Conservation (phyloP, 2,797 vertebrate species). For the Acipenser transmontanus region DNA sequence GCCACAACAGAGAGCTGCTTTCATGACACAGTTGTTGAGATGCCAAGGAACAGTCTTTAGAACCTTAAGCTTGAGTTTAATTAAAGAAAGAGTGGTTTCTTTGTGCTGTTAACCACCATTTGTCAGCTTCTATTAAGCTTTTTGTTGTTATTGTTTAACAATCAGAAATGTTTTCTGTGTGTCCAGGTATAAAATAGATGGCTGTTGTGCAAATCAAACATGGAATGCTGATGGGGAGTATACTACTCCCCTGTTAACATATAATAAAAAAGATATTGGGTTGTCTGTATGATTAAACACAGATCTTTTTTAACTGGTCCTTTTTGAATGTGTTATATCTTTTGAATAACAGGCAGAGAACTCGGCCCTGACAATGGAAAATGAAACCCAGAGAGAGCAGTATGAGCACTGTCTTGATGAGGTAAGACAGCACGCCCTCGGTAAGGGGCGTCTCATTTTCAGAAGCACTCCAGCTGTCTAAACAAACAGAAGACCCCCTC, state of each 20-base stretch:
- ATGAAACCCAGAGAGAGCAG: conserved; percentile 82
- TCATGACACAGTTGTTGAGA: neutral
- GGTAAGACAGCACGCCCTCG: conserved; percentile 54
- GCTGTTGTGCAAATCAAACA: too few species aligned
- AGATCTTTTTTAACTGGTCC: neutral
- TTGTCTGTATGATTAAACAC: neutral
- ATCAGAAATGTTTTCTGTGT: neutral
- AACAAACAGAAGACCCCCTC: neutral
- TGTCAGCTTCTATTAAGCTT: neutral
- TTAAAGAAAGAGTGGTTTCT: neutral
- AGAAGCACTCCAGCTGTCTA: neutral
- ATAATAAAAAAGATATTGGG: neutral
- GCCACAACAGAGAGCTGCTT: conserved; percentile 3
- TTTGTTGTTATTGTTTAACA: neutral
- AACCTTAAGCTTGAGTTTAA: too few species aligned
- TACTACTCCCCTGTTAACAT: neutral
- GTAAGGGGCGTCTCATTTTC: neutral
- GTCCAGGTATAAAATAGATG: too few species aligned
- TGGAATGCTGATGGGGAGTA: neutral
- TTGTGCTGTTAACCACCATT: neutral
- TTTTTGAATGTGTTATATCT: conserved; percentile 20
- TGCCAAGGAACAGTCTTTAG: neutral
- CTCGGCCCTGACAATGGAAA: conserved; percentile 74
- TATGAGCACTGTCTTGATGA: conserved; percentile 87
- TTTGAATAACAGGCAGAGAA: conserved; percentile 69